These are phyloP conservation scores for Caenorhabditis auriculariae DNA, from an alignment of 2,888 invertebrate genomes.

Conservation along the genomic window DNA sequence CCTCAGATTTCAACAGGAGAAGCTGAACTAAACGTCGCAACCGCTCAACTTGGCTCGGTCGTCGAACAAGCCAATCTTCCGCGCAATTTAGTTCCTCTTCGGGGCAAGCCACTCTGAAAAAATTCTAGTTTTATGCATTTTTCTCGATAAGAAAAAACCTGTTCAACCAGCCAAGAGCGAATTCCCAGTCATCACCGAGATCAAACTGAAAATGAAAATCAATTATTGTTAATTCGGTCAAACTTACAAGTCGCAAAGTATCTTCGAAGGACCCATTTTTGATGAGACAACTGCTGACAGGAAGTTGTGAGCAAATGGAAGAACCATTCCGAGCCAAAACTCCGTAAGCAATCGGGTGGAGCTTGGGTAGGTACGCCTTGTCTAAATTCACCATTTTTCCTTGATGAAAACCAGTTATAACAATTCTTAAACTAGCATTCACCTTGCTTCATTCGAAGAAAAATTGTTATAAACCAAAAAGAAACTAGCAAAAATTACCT, in stretches of 20 bases:
- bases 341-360: constrained; percentile 22
- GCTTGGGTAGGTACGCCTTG: constrained; percentile 14
- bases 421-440: neutral
- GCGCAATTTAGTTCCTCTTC: constrained; percentile 49
- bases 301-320: constrained; percentile 25
- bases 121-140: neutral
- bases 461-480: neutral
- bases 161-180: constrained; percentile 50
- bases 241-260: constrained; percentile 23
- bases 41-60: constrained; percentile 44
- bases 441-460: neutral
- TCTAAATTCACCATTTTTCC: constrained; percentile 5
- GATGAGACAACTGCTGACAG: constrained; percentile 16
- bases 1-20: constrained; percentile 45
- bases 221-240: neutral
- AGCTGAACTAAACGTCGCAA: constrained; percentile 43
- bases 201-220: constrained; percentile 24
- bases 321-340: constrained; percentile 27
- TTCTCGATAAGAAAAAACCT: neutral
- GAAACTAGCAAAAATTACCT: constrained; percentile 13
- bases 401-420: neutral
- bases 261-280: constrained; percentile 24
- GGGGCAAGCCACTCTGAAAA: constrained; percentile 41
- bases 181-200: constrained; percentile 50
- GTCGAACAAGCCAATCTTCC: constrained; percentile 38